These are phyloP conservation scores for Caenorhabditis panamensis DNA, from an alignment of 2,888 invertebrate species.

Conservation along the genomic window DNA sequence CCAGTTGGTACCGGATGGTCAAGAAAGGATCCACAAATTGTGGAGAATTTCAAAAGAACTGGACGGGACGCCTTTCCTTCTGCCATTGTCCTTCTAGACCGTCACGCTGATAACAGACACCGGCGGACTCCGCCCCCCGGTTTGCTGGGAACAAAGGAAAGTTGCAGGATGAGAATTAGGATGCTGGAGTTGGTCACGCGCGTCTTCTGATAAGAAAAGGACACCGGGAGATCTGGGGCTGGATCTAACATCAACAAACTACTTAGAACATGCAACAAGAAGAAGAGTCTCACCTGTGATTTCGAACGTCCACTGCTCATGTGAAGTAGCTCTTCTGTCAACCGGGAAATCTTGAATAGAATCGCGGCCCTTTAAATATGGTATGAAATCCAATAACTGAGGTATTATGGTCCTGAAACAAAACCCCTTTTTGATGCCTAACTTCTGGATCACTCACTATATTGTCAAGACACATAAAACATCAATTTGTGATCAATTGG, in stretches of 20 bases:
- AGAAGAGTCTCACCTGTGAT: slow-evolving; percentile 58
- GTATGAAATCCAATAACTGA: slow-evolving; percentile 40
- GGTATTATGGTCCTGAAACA: slow-evolving; percentile 47
- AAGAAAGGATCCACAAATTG: slow-evolving; percentile 1
- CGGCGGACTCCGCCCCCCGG: slow-evolving; percentile 22
- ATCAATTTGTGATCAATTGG: slow-evolving; percentile 40
- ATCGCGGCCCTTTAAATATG: slow-evolving; percentile 59
- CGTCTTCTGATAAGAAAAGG: slow-evolving; percentile 20
- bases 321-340: slow-evolving; percentile 42
- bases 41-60: neutral
- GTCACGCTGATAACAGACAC: slow-evolving; percentile 56
- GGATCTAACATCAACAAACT: neutral
- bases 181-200: slow-evolving; percentile 30
- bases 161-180: slow-evolving; percentile 30
- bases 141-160: slow-evolving; percentile 44
- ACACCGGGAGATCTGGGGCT: neutral
- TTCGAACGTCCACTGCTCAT: slow-evolving; percentile 72
- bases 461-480: slow-evolving; percentile 60
- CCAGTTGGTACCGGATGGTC: neutral
- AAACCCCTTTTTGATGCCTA: neutral
- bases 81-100: slow-evolving; percentile 53
- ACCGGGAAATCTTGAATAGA: slow-evolving; percentile 41
- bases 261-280: too few species aligned
- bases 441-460: slow-evolving; percentile 5
- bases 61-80: slow-evolving; percentile 35